These are phyloP conservation scores for Sabatieria punctata DNA, from an alignment of 2,888 invertebrate genomes.

Conservation along the genomic window DNA sequence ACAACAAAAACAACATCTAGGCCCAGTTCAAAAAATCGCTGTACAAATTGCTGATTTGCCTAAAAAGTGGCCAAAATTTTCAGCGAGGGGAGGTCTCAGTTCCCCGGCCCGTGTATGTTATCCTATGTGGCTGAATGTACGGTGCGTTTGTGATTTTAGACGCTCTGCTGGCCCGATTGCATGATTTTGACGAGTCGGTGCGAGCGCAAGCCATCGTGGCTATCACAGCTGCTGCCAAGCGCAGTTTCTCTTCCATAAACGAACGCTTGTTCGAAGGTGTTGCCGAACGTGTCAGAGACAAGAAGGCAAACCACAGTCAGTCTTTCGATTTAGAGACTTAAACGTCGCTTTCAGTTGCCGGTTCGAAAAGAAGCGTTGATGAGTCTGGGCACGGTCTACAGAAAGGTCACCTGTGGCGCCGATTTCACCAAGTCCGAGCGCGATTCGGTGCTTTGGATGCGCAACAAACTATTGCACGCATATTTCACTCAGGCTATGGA, in stretches of 20 bases:
- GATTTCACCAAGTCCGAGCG: constrained; percentile 17
- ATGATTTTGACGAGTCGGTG: constrained; percentile 5
- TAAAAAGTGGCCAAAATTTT: too few relatives aligned
- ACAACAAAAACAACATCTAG: too few relatives aligned
- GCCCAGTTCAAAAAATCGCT: too few relatives aligned
- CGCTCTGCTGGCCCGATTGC: background rate
- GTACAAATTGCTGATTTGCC: too few relatives aligned
- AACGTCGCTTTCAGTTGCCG: constrained; percentile 49
- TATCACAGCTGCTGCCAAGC: constrained; percentile 1
- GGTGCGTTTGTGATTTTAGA: constrained; percentile 5
- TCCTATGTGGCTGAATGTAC: too few relatives aligned
- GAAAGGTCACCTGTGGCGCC: constrained; percentile 50
- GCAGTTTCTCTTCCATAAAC: too few relatives aligned
- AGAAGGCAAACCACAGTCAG: too few relatives aligned
- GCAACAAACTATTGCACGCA: constrained; percentile 86
- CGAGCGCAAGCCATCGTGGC: constrained; percentile 4
- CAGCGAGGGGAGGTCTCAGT: too few relatives aligned
- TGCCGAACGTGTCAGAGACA: too few relatives aligned
- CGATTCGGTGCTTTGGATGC: constrained; percentile 74
- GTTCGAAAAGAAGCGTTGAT: constrained; percentile 88
- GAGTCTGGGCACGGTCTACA: constrained; percentile 80
- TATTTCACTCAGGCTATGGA: constrained; percentile 42
- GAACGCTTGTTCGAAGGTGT: too few relatives aligned
- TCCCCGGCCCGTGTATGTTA: too few relatives aligned
- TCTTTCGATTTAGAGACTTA: background rate